Evolutionary conservation across 2,113 vertebrate species (phyloP), one percentile per base, ranked within the genome.

Genomic region (Puntigrus tetrazona): DNA sequence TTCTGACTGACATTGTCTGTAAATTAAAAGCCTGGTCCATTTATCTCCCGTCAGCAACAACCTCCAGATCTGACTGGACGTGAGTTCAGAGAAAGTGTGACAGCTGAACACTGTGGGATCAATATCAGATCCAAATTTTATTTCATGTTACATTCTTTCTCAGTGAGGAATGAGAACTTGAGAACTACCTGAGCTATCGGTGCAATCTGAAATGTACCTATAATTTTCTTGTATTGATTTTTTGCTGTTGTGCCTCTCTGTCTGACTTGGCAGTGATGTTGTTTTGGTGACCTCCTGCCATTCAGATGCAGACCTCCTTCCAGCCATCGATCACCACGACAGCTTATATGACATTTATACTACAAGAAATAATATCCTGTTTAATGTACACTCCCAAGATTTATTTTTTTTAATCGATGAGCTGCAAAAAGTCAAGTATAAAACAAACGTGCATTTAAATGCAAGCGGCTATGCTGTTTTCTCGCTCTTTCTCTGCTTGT

Each of bases 71-170:
- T 25, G 41, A 5, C 14, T 11, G 29, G 22, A 41, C 6, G 9
- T 4, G 77, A 79, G 77, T 79, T 67, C 7, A 50, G 5, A 67
- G 11, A 67, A 65, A 29, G 36, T 1, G 4, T 14, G 22, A 36
- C 50, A n/a, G 27, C 52, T 63, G 16, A 63, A 31, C 57, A 72
- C 10, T 43, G 52, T 7, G 5, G 16, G 73, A 87, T 87, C 76
- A 81, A 69, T 83, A 73, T 72, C 65, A 78, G 63, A 81, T 81
- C 79, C 83, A 63, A 20, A 52, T 74, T 72, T 75, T 25, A 69
- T 84, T 85, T 76, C 8, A 31, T 75, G 9, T 72, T 29, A 3
- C 38, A 69, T 81, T 76, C 36, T 50, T 38, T 57, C 45, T 31
- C 22, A 59, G 72, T 31, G n/a, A 31, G 18, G 38, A 34, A 43